A percentile compares a stretch with the other conserved stretches of the same genome.
phyloP scores from a whole-genome alignment of 2,888 invertebrate genomes.

The Rhingia rostrata region DNA sequence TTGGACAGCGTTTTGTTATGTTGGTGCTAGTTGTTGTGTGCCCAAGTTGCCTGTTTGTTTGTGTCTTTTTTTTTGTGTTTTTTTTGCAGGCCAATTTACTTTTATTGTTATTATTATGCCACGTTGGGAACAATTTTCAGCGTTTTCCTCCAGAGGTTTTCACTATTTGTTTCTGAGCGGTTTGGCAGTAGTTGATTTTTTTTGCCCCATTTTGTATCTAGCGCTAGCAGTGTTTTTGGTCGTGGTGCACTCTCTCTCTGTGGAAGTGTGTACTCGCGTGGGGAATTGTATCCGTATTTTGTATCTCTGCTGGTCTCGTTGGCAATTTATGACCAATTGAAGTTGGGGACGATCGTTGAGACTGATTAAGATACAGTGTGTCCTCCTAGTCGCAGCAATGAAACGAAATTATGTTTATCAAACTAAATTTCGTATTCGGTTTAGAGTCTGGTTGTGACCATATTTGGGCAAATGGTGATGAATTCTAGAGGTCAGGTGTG shows the following conservation, averaged over 20 bases:
- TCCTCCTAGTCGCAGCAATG: constrained; percentile 9
- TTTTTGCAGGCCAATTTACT: constrained; percentile 67
- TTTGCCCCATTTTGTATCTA: constrained; percentile 19
- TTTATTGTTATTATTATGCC: constrained; percentile 74
- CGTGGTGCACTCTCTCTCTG: constrained; percentile 4
- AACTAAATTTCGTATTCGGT: constrained; percentile 27
- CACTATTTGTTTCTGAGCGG: constrained; percentile 37
- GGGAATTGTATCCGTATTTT: constrained; percentile 31
- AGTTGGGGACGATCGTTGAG: constrained; percentile 61
- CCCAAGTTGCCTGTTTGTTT: constrained; percentile 27
- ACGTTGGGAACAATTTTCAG: constrained; percentile 75
- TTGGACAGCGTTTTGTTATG: constrained; percentile 64
- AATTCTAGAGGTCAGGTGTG: constrained; percentile 39
- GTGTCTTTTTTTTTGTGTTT: constrained; percentile 5
- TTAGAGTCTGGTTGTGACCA: constrained; percentile 42
- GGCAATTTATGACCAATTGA: constrained; percentile 69
- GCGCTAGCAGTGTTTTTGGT: constrained; percentile 29
- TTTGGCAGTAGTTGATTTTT: not conserved
- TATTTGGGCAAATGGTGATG: constrained; percentile 41
- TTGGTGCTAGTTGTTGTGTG: constrained; percentile 36
- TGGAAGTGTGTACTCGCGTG: constrained; percentile 10
- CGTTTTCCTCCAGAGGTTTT: constrained; percentile 72
- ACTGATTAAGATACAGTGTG: constrained; percentile 59
- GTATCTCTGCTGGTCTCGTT: constrained; percentile 51
- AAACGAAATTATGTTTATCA: constrained; percentile 43